Evolutionary conservation across 2,888 invertebrate genomes (phyloP), one percentile per base, ranked within the genome.

Genomic region (Vesta saturnalis): DNA sequence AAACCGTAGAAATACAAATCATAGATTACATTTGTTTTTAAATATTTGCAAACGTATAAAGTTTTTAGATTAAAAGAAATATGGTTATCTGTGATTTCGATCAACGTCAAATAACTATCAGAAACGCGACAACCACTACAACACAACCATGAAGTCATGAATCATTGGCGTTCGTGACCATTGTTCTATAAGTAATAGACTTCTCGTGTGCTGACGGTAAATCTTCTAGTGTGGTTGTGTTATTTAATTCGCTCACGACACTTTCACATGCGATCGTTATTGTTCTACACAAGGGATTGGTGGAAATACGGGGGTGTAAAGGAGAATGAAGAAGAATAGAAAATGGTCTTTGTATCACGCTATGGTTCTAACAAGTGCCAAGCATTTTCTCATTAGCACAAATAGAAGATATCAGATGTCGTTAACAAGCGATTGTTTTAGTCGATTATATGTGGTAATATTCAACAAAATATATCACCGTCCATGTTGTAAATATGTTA

Each of bases 161-260:
- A 79, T 79, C 78, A 79, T 80, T 75, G 73, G 68, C 73, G 73
- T 80, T 80, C 80, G 80, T 80, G 80, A 79, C 79, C 79, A 79
- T 79, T 79, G 79, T 80, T 80, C 78, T 74, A 72, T 77, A 77
- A 79, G 78, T 80, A 80, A 80, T 80, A 79, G 78, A 79, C 79
- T 78, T 73, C 77, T 79, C 75, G 76, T 78, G 78, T 77, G 76
- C 73, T 73, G 75, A 75, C 77, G 75, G 77, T 80, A 80, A 80
- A 80, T 79, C 78, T 79, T 78, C 76, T 75, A 76, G 77, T 75
- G 73, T 64, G 69, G 69, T 66, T 76, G 76, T 74, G 76, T 76
- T 78, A 78, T 79, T 80, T 78, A 79, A 80, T 79, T 78, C 77
- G 76, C 77, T 79, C 80, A 79, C 80, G 80, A 80, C 77, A 79